Evolutionary conservation across 2,113 vertebrate genomes (phyloP).

Genomic region (Dipodomys merriami): DNA sequence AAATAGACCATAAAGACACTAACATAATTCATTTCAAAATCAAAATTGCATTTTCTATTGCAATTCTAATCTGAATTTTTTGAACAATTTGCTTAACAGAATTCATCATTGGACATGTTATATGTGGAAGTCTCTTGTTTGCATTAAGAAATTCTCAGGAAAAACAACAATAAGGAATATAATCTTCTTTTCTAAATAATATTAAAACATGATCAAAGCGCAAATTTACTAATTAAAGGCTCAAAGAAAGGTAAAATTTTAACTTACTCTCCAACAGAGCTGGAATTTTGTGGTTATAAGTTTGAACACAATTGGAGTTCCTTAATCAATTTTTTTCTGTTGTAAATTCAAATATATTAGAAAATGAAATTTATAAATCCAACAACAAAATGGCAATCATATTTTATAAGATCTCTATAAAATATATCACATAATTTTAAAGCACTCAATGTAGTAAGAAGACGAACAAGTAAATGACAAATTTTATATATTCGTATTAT

Average conservation of each 20-base stretch:
- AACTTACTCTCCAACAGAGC: neutral
- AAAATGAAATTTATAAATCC: too few species aligned
- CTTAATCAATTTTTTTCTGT: neutral
- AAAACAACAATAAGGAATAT: neutral
- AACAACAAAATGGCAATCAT: neutral
- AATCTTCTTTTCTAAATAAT: neutral
- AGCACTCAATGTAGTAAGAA: neutral
- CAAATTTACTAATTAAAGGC: neutral
- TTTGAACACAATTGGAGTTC: neutral
- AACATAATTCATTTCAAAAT: neutral
- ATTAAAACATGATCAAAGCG: neutral
- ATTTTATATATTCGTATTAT: neutral
- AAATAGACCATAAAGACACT: neutral
- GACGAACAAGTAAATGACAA: neutral
- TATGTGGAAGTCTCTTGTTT: neutral
- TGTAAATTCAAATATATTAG: neutral
- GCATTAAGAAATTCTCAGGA: neutral
- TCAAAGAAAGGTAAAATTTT: neutral
- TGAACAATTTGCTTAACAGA: neutral
- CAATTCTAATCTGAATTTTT: neutral
- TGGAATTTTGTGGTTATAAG: neutral
- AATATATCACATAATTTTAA: neutral
- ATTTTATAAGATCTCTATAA: neutral
- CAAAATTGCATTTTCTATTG: neutral
- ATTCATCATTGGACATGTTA: neutral